Base-by-base conservation (phyloP, 2,797 vertebrate genomes). In the Rhincodon typus region DNA sequence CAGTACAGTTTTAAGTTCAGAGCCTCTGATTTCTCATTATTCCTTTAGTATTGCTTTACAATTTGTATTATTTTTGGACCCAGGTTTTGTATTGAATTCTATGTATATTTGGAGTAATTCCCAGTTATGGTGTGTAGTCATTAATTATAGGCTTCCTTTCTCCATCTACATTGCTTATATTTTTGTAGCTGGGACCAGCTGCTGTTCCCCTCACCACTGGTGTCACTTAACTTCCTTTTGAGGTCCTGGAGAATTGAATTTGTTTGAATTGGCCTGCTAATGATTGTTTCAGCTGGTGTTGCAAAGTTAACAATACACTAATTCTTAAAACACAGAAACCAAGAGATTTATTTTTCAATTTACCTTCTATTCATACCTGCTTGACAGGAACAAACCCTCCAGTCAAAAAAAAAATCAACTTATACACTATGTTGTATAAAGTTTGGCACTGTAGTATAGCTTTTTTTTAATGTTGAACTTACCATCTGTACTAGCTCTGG, bases 101-200 rank as follows among this genome's bases (percentile, higher is more conserved):
- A 62, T 25, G 21, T 25, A 42, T 23, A 27, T 42, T 38, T 69
- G n/a, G 21, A 69, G n/a, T 93, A 69, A 93, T 38, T 93, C 90
- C 42, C n/a, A 69, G 82, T 93, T 38, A 0, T 93, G 46, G 46
- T 62, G 34, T 93, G 25, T 0, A 23, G 82, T 84, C 38, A 84
- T 69, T 66, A 66, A 15, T 93, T 93, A 15, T 42, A 69, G 10
- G 38, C 21, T 25, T 19, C 67, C 90, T 93, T 25, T 67, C 66
- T n/a, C 62, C 23, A 8, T 62, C 21, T 93, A 42, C 19, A 25
- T 42, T n/a, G 30, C 66, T 42, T 69, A 25, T 93, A 93, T 69
- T 69, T 67, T 66, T 91, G 57, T 21, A 66, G 57, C 87, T 93
- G 62, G 90, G 90, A 93, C 62, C 62, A n/a, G 57, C 90, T 93